Base-by-base conservation (phyloP, 2,113 vertebrate species). In the Eleginops maclovinus region DNA sequence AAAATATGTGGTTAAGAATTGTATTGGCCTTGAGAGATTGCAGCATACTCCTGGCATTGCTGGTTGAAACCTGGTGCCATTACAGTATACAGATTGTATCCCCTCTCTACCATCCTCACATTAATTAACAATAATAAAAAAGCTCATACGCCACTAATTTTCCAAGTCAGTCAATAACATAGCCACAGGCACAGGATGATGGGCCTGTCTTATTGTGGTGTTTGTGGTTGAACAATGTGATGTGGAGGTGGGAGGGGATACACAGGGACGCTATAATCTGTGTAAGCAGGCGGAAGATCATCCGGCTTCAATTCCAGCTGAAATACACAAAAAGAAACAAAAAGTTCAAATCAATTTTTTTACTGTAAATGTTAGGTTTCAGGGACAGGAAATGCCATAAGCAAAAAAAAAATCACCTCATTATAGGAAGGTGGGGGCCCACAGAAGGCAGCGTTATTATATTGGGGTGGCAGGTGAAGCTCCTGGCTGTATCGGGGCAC, bases 301-400 rank as follows among this genome's bases (percentile, higher is more conserved):
- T 92, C 91, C 3, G 83, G 80, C 54, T 92, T 93, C 11, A 82
- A 9, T 62, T 36, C 91, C 59, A 92, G 50, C 91, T 93, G 83
- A 46, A 88, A 86, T 9, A 75, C 5, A 84, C 2, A 81, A 22
- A 83, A 14, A 64, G 9, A 74, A 59, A 41, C 31, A 36, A 36
- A 51, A 28, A 54, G 3, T 62, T 49, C 15, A 1, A 21, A 40
- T 24, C 21, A n/a, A 26, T 53, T 16, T 51, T n/a, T 49, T 50
- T 41, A 9, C 47, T n/a, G 24, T 54, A 11, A 40, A 24, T 40
- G 19, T 41, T 2, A 6, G 40, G 6, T 59, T 24, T 67, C 2
- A 1, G 44, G 26, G 13, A 41, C 22, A 10, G 47, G n/a, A 49
- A 66, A 15, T 40, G 14, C 14, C 36, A 9, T 4, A 13, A 21